Evolutionary conservation across 1,140 invertebrate genomes (phyloP).

Genomic region (Dysdera silvatica): DNA sequence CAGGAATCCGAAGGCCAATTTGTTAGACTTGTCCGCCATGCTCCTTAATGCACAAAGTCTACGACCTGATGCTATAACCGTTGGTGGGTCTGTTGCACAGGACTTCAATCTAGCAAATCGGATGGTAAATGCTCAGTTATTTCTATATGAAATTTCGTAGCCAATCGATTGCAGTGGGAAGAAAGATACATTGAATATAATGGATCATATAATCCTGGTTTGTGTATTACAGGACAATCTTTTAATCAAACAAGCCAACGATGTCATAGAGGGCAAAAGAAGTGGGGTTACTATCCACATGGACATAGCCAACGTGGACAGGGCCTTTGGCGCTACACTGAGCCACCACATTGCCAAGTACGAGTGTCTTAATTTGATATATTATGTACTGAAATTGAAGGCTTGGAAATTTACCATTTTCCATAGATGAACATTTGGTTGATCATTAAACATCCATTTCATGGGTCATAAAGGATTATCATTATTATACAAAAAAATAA

Average conservation of each 20-base stretch:
- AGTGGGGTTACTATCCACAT: conserved; percentile 63
- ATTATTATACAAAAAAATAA: no score
- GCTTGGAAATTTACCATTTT: no score
- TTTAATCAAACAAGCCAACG: conserved; percentile 63
- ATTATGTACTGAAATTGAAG: no score
- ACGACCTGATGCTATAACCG: conserved; percentile 78
- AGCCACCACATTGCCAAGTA: conserved; percentile 90
- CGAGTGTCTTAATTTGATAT: conserved; percentile 37
- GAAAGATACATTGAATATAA: no score
- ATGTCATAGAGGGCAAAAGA: conserved; percentile 56
- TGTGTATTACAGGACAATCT: conserved; percentile 58
- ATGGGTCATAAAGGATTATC: no score
- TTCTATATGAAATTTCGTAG: no score
- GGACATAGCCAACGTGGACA: conserved; percentile 80
- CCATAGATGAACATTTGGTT: no score
- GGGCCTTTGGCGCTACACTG: conserved; percentile 86
- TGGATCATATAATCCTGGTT: no score
- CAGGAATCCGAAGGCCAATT: conserved; percentile 70
- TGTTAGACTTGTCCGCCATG: conserved; percentile 74
- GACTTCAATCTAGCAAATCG: conserved; percentile 88
- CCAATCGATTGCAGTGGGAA: no score
- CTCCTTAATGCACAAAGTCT: conserved; percentile 82
- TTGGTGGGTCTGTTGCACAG: conserved; percentile 74
- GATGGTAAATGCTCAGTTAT: conserved; percentile 44
- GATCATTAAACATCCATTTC: no score